Evolutionary conservation across 2,797 vertebrate genomes (phyloP), one percentile per base, ranked within the genome.

Genomic region (Enteromius unitaeniatus): DNA sequence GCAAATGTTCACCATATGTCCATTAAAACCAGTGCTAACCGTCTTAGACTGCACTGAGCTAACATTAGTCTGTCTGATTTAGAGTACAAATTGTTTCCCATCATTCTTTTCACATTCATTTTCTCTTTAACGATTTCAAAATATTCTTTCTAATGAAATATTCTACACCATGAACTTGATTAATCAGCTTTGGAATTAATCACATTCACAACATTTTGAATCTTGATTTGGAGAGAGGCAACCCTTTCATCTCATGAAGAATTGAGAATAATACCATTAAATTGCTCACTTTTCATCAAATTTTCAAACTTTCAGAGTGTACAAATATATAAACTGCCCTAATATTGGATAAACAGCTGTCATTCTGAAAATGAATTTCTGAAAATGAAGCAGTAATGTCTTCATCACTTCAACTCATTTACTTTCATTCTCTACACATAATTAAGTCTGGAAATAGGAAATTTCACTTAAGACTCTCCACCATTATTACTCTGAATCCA

Each of bases 1-100:
- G 28, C 65, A 84, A 78, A 78, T 72, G 67, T 72, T 78, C 75
- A 70, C 76, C 82, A 84, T 69, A 80, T 78, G 75, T 78, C 53
- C 53, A 60, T 78, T 84, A 83, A 75, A 75, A 74, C 23, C 53
- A 45, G 37, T 28, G 51, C 28, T 73, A 81, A 72, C 65, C 5
- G 37, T 78, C 74, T 8, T 40, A 68, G 60, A 69, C 79, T 53
- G 64, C 73, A 42, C 31, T 14, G 19, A n/a, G 67, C 45, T 76
- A 64, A 79, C 53, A 28, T 79, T 84, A 79, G 68, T 67, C 74
- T 85, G 34, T 70, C 34, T 40, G 34, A 51, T 70, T 77, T 34
- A 70, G 64, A 78, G 37, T 55, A 58, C 19, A 34, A 81, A 34
- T 49, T 6, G 73, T 49, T 47, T 49, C 11, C 13, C 17, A 47